Evolutionary conservation across 2,888 invertebrate species (phyloP), one percentile per base, ranked within the genome.

Genomic region (Himalopsyche kuldschensis): DNA sequence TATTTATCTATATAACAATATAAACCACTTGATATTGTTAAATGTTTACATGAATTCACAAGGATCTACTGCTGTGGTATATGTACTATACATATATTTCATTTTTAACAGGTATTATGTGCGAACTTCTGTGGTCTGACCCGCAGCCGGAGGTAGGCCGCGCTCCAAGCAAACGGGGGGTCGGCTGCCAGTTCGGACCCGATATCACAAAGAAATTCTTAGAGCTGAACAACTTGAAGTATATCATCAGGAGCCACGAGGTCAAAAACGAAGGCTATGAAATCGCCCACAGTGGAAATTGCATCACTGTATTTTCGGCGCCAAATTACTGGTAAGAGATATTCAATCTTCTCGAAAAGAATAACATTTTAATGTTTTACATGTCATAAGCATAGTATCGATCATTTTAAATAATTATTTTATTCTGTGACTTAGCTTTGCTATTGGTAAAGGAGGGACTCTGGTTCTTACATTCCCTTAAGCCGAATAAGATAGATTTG

Each of bases 301-400:
- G 99, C 89, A 97, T 99, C 89, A 99, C 99, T 15, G 98, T 99
- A 78, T 99, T 99, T 93, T 99, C 99, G 0, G 99, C 99, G 87
- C 99, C 99, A 87, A 99, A 99, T 90, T 99, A 99, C 93, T 99
- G 99, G 98, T 98, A 90, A 90, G 91, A 35, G 91, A 35, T 35
- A 41, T 41, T 41, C 0, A 1, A 41, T 41, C 41, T 41, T 1
- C 15, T 41, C 0, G 8, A 41, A 41, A 41, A 5, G 10, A 2
- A 11, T 5, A 10, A 10, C 8, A 8, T 41, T 41, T 8, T 5
- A 32, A 32, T 32, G 32, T 41, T 41, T 41, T 11, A 41, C 2
- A 8, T 41, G 6, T 41, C 10, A n/a, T n/a, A n/a, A n/a, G n/a
- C n/a, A n/a, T n/a, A n/a, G n/a, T n/a, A n/a, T n/a, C n/a, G n/a